Conservation (phyloP, 2,888 invertebrate genomes). For the Carcina quercana region DNA sequence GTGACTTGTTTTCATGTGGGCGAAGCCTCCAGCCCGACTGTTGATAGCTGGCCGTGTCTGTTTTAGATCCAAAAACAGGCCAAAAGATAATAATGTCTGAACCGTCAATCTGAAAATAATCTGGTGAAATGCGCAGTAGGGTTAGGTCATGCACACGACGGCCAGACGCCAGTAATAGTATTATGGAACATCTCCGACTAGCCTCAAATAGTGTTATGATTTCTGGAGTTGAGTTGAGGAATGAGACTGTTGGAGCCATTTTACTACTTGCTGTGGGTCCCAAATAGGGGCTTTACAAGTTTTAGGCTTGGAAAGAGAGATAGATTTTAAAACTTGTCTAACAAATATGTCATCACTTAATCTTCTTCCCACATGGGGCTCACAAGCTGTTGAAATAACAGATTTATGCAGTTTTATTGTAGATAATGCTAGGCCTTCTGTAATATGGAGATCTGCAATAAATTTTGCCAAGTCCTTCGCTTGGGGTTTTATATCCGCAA, state of each 20-base stretch:
- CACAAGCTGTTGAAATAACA: conserved; percentile 14
- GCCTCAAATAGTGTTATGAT: conserved; percentile 11
- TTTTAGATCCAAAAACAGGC: background rate
- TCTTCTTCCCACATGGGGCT: conserved; percentile 9
- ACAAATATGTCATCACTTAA: conserved; percentile 8
- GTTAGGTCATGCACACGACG: conserved; percentile 18
- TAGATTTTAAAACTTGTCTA: conserved; percentile 10
- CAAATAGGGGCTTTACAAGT: conserved; percentile 12
- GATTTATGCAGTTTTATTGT: conserved; percentile 20
- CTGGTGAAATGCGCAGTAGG: conserved; percentile 10
- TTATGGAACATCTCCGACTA: conserved; percentile 8
- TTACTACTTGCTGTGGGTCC: conserved; percentile 11
- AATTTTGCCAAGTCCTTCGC: conserved; percentile 12
- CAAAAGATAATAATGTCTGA: conserved; percentile 5
- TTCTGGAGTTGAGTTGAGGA: conserved; percentile 3
- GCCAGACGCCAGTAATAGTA: conserved; percentile 16
- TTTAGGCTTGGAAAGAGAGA: conserved; percentile 6
- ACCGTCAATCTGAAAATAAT: conserved; percentile 10
- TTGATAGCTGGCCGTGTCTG: background rate
- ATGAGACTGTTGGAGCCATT: conserved; percentile 7
- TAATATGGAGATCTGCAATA: conserved; percentile 11
- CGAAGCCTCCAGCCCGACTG: background rate
- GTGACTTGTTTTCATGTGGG: background rate
- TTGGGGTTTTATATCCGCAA: conserved; percentile 4
- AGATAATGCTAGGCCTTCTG: conserved; percentile 11